These are phyloP conservation scores for Melanostigma gelatinosum DNA, from an alignment of 2,113 vertebrate genomes.

Conservation along the genomic window DNA sequence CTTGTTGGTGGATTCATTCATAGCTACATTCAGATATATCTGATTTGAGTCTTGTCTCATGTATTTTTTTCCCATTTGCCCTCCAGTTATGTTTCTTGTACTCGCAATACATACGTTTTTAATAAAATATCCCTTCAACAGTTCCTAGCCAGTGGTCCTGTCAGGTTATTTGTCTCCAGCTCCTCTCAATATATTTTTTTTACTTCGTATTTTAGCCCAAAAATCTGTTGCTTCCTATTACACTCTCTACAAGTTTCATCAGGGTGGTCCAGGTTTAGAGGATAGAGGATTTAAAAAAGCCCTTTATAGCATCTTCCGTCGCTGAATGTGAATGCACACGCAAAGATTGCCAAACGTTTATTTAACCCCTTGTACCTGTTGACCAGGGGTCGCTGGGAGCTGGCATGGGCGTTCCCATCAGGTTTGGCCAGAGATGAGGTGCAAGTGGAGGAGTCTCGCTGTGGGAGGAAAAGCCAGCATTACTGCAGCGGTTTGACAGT, in stretches of 20 bases:
- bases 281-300: background rate
- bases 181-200: background rate
- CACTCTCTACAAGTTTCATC: too few species aligned
- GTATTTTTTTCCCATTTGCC: background rate
- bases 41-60: background rate
- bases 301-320: background rate
- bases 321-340: background rate
- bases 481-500: slow-evolving; percentile 89
- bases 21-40: too few species aligned
- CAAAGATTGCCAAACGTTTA: background rate
- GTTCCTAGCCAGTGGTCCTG: background rate
- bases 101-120: background rate
- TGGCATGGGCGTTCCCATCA: slow-evolving; percentile 89
- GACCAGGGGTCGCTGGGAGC: slow-evolving; percentile 88
- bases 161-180: background rate
- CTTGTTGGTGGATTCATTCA: background rate
- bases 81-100: background rate
- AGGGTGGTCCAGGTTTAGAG: background rate
- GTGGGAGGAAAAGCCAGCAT: slow-evolving; percentile 84
- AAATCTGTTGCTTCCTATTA: background rate
- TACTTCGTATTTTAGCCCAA: background rate
- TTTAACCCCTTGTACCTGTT: slow-evolving; percentile 11
- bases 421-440: slow-evolving; percentile 82
- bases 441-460: slow-evolving; percentile 83
- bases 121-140: background rate